These are phyloP conservation scores for Cataglyphis rosenhaueri DNA, from an alignment of 2,888 invertebrate genomes.

Conservation along the genomic window DNA sequence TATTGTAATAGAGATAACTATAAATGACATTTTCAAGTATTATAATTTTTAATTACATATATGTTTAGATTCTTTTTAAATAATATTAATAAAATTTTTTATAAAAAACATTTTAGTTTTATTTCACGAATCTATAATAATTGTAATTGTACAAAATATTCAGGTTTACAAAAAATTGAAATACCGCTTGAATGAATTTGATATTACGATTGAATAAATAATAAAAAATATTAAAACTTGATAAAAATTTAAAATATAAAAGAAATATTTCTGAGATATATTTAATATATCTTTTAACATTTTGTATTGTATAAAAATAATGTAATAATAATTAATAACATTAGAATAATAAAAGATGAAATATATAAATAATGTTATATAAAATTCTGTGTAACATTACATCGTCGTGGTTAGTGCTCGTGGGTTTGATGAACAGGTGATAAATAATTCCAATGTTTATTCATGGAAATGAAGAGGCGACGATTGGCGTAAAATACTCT, in stretches of 20 bases:
- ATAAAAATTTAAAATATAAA: not conserved
- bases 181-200: no score
- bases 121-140: not conserved
- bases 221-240: not conserved
- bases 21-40: slow-evolving; percentile 4
- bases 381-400: slow-evolving; percentile 2
- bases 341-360: not conserved
- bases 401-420: not conserved
- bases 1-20: not conserved
- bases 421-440: not conserved
- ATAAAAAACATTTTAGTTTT: not conserved
- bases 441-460: not conserved
- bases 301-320: not conserved
- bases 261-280: not conserved
- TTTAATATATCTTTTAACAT: not conserved
- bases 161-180: no score
- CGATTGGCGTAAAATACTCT: slow-evolving; percentile 18
- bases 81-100: not conserved
- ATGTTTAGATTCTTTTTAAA: not conserved
- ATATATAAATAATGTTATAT: not conserved
- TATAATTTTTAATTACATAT: slow-evolving; percentile 6
- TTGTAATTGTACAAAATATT: not conserved
- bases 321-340: not conserved
- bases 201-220: no score
- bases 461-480: not conserved